These are phyloP conservation scores for Leptinotarsa rubiginosa DNA, from an alignment of 2,888 invertebrate species.

Conservation along the genomic window DNA sequence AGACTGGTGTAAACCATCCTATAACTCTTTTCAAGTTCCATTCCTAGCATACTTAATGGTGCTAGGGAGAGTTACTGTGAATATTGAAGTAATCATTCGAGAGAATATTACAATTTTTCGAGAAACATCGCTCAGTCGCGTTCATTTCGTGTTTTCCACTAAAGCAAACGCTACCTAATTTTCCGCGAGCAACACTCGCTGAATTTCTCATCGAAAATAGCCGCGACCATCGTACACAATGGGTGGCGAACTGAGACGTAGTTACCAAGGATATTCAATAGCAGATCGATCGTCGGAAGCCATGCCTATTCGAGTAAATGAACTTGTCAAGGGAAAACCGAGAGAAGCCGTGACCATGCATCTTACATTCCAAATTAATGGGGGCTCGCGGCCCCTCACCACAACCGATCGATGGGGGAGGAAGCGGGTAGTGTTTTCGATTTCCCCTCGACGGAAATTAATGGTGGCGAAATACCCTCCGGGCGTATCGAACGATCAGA, in stretches of 20 bases:
- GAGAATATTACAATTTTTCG: too few species aligned
- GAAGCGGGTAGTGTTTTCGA: background rate
- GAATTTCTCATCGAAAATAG: slow-evolving; percentile 4
- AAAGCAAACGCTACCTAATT: background rate
- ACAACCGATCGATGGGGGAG: slow-evolving; percentile 6
- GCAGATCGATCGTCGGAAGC: slow-evolving; percentile 23
- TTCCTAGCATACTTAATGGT: too few species aligned
- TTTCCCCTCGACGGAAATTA: background rate
- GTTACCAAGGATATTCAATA: slow-evolving; percentile 15
- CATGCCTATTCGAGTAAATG: slow-evolving; percentile 56
- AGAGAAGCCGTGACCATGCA: slow-evolving; percentile 62
- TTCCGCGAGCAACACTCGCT: background rate
- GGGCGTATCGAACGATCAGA: background rate
- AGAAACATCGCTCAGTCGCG: too few species aligned
- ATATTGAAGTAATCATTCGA: too few species aligned
- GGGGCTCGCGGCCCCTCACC: slow-evolving; percentile 43
- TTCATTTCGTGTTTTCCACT: too few species aligned
- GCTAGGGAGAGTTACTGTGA: too few species aligned
- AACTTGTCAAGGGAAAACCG: slow-evolving; percentile 63
- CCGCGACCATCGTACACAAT: background rate
- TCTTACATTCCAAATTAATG: slow-evolving; percentile 61
- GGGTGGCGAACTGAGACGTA: background rate
- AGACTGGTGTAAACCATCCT: too few species aligned
- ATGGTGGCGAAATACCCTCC: background rate
- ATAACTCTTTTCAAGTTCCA: too few species aligned